These are phyloP conservation scores for Ancistrus triradiatus DNA, from an alignment of 2,113 vertebrate genomes.

Conservation along the genomic window DNA sequence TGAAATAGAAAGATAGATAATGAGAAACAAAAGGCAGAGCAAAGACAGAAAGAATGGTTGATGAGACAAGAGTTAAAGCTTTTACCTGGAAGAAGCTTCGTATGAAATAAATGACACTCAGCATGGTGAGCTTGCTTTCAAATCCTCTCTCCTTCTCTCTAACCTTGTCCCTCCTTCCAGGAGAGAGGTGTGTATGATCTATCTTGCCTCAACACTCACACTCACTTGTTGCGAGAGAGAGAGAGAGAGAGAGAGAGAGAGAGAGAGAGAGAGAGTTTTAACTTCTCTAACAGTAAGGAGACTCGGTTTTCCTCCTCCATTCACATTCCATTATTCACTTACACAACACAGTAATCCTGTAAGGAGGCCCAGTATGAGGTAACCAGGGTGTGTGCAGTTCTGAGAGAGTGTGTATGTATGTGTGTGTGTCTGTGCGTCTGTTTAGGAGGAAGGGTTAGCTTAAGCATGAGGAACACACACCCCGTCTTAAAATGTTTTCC, in stretches of 20 bases:
- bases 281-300: conserved; percentile 22
- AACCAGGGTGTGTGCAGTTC: neutral
- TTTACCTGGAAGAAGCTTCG: conserved; percentile 53
- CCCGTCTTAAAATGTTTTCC: neutral
- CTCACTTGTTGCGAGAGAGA: conserved; percentile 35
- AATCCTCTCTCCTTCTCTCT: neutral
- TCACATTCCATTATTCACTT: conserved; percentile 7
- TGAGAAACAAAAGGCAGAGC: no score
- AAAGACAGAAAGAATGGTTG: neutral
- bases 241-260: neutral
- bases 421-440: conserved; percentile 12
- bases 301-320: conserved; percentile 16
- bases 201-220: conserved; percentile 7
- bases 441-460: neutral
- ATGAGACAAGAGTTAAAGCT: neutral
- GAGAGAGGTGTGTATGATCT: neutral
- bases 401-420: conserved; percentile 8
- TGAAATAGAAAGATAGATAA: no score
- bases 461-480: neutral
- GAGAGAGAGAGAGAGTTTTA: conserved; percentile 7
- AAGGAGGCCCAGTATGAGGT: conserved; percentile 9
- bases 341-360: conserved; percentile 9
- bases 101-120: conserved; percentile 48
- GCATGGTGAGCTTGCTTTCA: conserved; percentile 36
- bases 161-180: neutral